Percentiles rank a stretch among this genome's conserved stretches.
Evolutionary conservation across 2,888 invertebrate species (phyloP).

Genomic region (Drosophila picticornis): DNA sequence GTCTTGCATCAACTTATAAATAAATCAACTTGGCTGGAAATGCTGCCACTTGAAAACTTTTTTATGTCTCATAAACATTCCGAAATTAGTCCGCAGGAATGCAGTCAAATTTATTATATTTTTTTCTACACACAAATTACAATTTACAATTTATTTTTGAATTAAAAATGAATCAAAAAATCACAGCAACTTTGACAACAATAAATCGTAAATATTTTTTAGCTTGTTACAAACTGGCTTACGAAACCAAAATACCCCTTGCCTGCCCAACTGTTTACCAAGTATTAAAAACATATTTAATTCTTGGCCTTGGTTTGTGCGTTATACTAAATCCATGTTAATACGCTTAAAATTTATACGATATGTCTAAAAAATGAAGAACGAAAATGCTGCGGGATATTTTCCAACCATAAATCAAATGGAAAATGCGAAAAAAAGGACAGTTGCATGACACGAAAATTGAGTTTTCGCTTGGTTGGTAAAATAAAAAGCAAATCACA

Average conservation of each 20-base stretch:
- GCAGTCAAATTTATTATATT: background rate
- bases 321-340: conserved; percentile 42
- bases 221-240: background rate
- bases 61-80: background rate
- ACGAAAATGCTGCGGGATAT: conserved; percentile 19
- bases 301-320: background rate
- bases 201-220: background rate
- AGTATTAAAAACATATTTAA: background rate
- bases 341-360: conserved; percentile 41
- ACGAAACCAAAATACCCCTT: background rate
- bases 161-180: background rate
- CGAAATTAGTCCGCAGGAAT: background rate
- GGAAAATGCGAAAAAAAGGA: conserved; percentile 32
- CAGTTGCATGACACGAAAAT: conserved; percentile 25
- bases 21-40: background rate
- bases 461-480: conserved; percentile 10
- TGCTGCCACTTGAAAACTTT: conserved; percentile 4
- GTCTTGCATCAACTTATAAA: background rate
- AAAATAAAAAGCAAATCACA: conserved; percentile 2
- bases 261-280: background rate
- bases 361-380: conserved; percentile 10
- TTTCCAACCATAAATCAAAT: conserved; percentile 50
- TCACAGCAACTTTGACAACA: too few species aligned
- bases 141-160: background rate
- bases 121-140: background rate